Conservation (phyloP, 2,113 vertebrate species). For the Catharus minimus region DNA sequence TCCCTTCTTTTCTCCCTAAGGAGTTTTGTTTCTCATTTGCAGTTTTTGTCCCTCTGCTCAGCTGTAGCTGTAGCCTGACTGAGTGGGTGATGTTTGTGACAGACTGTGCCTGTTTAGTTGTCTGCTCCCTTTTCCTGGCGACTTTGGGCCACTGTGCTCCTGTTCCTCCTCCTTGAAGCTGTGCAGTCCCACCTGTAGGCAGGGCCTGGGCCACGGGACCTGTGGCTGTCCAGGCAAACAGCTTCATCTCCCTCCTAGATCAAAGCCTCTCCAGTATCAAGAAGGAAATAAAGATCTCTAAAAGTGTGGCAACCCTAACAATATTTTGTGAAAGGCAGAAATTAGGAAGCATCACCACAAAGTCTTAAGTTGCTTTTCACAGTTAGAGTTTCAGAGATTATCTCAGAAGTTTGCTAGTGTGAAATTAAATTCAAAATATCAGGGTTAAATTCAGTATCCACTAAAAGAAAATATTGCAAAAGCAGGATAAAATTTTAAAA, state of each 20-base stretch:
- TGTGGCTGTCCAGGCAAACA: background rate
- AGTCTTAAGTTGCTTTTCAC: background rate
- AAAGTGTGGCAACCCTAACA: background rate
- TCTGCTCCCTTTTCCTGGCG: background rate
- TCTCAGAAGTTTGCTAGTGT: background rate
- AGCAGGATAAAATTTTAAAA: background rate
- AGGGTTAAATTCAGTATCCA: background rate
- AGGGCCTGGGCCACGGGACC: background rate
- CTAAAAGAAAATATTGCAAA: background rate
- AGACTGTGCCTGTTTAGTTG: background rate
- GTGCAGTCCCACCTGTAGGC: background rate
- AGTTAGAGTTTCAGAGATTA: background rate
- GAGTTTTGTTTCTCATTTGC: background rate
- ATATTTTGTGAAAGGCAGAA: background rate
- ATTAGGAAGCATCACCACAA: background rate
- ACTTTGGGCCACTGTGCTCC: background rate
- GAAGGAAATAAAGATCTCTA: background rate
- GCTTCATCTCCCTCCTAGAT: background rate
- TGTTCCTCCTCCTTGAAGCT: background rate
- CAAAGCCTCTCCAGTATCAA: background rate
- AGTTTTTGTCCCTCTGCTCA: background rate
- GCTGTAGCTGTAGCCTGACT: background rate
- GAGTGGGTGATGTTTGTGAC: background rate
- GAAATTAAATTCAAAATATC: background rate
- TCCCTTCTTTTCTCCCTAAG: background rate